Percentiles rank a stretch among this genome's conserved stretches.
These are phyloP conservation scores for Hystrix brachyura DNA, from an alignment of 2,113 vertebrate species.

Conservation along the genomic window DNA sequence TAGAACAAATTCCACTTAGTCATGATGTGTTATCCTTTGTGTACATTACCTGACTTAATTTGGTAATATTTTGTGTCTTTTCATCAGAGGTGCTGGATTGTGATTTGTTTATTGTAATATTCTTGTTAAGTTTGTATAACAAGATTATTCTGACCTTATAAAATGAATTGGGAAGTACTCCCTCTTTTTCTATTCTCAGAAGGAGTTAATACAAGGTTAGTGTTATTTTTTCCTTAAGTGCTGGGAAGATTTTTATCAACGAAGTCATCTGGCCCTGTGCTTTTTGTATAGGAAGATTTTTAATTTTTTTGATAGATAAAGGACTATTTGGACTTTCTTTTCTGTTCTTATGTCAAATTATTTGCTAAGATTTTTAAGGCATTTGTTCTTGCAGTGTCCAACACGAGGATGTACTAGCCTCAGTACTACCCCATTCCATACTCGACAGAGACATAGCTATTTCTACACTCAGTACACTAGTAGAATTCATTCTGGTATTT, in stretches of 20 bases:
- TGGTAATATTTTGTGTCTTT: slow-evolving; percentile 20
- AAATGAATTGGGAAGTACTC: not conserved
- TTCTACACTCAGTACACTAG: not conserved
- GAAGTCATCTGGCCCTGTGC: not conserved
- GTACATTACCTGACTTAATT: not conserved
- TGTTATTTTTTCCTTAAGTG: not conserved
- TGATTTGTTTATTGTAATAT: slow-evolving; percentile 1
- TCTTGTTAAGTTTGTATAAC: not conserved
- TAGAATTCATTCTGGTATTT: slow-evolving; percentile 41
- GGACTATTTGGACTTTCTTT: not conserved
- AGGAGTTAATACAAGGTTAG: not conserved
- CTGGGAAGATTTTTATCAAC: not conserved
- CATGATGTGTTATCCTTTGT: not conserved
- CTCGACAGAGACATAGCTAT: not conserved
- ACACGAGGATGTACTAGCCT: not conserved
- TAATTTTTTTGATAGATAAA: slow-evolving; percentile 14
- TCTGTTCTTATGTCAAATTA: not conserved
- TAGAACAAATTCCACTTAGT: not conserved
- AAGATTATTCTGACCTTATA: not conserved
- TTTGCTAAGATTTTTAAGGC: slow-evolving; percentile 22
- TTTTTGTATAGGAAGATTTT: slow-evolving; percentile 8
- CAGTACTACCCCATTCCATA: not conserved
- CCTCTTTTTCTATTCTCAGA: not conserved
- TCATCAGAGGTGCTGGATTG: not conserved
- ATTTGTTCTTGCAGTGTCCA: slow-evolving; percentile 28